Evolutionary conservation across 2,888 invertebrate genomes (phyloP), one percentile per base, ranked within the genome.

Genomic region (Noctua janthe): DNA sequence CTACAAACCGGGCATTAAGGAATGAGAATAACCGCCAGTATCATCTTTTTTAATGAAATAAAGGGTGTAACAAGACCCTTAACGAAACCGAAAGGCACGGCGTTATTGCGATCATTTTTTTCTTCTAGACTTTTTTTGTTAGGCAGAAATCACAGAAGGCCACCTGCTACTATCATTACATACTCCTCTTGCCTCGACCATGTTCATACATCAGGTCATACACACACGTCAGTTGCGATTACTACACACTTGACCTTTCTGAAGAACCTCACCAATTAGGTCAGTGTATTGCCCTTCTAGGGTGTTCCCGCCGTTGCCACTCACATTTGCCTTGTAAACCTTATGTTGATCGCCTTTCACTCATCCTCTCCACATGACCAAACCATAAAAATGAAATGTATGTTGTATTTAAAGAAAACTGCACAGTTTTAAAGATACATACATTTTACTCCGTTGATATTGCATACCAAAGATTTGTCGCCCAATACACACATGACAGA

Each of bases 401-500:
- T 13, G 3, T 47, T 23, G 15, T 39, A 7, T 62, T 49, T n/a
- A n/a, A 69, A 35, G 4, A n/a, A 54, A 69, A 72, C 23, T 20
- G 8, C 39, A n/a, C 54, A 62, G 17, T 70, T 75, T 79, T 35
- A 80, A 77, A 76, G 73, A 51, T 13, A 72, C 11, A 49, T n/a
- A 71, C 71, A 29, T 74, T 39, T 13, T 29, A 56, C 11, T n/a
- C 5, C 15, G 15, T 15, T 15, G 51, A 56, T 71, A 77, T 71
- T 83, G 83, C 82, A 83, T 84, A 81, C 51, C 71, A 84, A 81
- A 72, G 62, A 59, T 66, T 79, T 82, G 15, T 76, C 59, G 71
- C 67, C 23, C 49, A 47, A 76, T 71, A 29, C 72, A 78, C 43
- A 72, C 39, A 79, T 74, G 64, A 70, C 81, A 71, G 64, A 81